Conservation (phyloP, 2,888 invertebrate species). For the Agonum fuliginosum region DNA sequence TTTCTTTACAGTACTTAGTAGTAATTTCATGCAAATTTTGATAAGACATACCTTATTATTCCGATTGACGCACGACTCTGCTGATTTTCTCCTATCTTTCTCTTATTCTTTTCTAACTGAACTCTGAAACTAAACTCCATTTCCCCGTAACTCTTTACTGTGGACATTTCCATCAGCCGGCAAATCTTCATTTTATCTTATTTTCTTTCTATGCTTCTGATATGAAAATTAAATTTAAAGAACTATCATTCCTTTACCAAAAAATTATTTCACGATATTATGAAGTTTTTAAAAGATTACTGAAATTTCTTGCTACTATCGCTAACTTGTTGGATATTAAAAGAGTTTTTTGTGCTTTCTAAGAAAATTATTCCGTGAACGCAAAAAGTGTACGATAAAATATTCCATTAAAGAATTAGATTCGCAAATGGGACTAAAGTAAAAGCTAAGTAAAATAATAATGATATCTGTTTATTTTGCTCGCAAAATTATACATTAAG, state of each 20-base stretch:
- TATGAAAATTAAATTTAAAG: slow-evolving; percentile 47
- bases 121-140: no score
- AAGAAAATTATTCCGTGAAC: not conserved
- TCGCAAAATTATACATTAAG: no score
- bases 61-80: no score
- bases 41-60: not conserved
- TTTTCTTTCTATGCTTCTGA: slow-evolving; percentile 17
- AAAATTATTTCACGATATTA: slow-evolving; percentile 15
- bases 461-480: no score
- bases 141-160: no score
- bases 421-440: not conserved
- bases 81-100: slow-evolving; percentile 5
- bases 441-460: no score
- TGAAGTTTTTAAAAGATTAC: slow-evolving; percentile 3
- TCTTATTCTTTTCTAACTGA: not conserved
- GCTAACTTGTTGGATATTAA: not conserved
- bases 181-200: slow-evolving; percentile 10
- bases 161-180: slow-evolving; percentile 9
- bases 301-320: slow-evolving; percentile 10
- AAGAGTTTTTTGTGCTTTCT: slow-evolving; percentile 3
- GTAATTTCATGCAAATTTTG: no score
- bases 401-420: slow-evolving; percentile 18
- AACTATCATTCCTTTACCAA: slow-evolving; percentile 34
- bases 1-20: no score
- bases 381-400: not conserved